A percentile compares a stretch with the other conserved stretches of the same genome.
These are phyloP conservation scores for Triplophysa rosa DNA, from an alignment of 2,113 vertebrate genomes.

Conservation along the genomic window DNA sequence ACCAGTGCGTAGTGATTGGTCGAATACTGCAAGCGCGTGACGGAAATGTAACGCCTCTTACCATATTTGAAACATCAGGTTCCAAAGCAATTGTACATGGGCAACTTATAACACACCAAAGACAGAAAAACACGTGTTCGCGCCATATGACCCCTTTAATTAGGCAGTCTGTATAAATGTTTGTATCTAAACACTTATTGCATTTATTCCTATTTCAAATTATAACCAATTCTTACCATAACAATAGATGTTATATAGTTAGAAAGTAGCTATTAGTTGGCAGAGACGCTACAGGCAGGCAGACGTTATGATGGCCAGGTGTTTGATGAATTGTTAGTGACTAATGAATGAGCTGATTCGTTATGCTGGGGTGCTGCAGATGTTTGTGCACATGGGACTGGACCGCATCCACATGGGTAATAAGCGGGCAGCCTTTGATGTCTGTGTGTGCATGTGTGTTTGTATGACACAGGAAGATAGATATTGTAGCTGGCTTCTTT, in stretches of 20 bases:
- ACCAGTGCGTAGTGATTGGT: too few relatives aligned
- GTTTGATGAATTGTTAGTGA: constrained; percentile 9
- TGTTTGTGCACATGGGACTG: constrained; percentile 16
- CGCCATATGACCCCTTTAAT: background rate
- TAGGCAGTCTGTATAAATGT: background rate
- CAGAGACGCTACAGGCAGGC: background rate
- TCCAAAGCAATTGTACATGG: too few relatives aligned
- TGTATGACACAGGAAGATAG: background rate
- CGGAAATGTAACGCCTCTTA: too few relatives aligned
- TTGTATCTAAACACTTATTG: background rate
- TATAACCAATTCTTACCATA: constrained; percentile 7
- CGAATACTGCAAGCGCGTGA: too few relatives aligned
- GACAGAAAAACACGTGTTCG: too few relatives aligned
- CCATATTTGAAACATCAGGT: too few relatives aligned
- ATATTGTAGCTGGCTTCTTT: background rate
- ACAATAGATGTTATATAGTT: background rate
- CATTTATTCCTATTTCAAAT: constrained; percentile 1
- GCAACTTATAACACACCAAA: too few relatives aligned
- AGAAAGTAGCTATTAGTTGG: constrained; percentile 9
- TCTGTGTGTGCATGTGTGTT: background rate
- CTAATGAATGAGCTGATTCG: constrained; percentile 14
- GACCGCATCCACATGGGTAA: background rate
- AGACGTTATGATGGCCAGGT: constrained; percentile 15
- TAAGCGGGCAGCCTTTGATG: constrained; percentile 11
- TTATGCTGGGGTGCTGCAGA: constrained; percentile 25